phyloP scores from a whole-genome alignment of 2,888 invertebrate genomes.

The Drosophila testacea region DNA sequence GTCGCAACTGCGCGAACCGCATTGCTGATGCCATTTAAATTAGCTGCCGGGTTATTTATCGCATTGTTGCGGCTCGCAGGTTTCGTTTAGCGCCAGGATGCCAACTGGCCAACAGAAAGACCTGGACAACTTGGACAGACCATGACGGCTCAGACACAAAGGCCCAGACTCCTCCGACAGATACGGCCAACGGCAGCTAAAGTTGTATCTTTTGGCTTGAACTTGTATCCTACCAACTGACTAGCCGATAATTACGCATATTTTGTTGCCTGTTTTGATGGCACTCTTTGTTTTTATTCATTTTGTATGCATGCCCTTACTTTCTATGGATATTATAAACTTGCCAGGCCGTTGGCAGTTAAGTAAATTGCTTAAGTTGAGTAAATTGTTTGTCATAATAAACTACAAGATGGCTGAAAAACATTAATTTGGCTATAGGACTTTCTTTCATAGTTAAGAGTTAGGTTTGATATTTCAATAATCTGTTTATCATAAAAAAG shows the following conservation, averaged over 20 bases:
- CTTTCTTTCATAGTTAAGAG: too few relatives aligned
- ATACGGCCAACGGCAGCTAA: constrained; percentile 28
- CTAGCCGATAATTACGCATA: constrained; percentile 79
- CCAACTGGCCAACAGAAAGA: constrained; percentile 23
- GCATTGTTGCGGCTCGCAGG: constrained; percentile 78
- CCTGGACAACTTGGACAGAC: background rate
- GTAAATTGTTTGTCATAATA: too few relatives aligned
- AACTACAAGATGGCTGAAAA: background rate
- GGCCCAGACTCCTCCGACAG: constrained; percentile 55
- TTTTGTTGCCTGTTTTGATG: constrained; percentile 80
- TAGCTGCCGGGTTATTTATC: constrained; percentile 84
- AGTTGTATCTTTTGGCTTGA: constrained; percentile 24
- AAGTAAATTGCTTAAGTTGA: background rate
- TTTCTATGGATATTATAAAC: constrained; percentile 37
- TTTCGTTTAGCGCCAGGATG: constrained; percentile 77
- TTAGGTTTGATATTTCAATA: too few relatives aligned
- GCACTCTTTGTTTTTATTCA: constrained; percentile 67
- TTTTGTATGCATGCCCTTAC: constrained; percentile 36
- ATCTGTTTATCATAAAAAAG: too few relatives aligned
- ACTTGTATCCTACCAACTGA: constrained; percentile 42
- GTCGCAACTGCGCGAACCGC: constrained; percentile 39
- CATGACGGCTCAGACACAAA: constrained; percentile 74
- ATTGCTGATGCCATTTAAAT: constrained; percentile 80
- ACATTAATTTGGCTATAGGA: too few relatives aligned
- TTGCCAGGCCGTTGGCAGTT: constrained; percentile 14